Evolutionary conservation across 1,140 invertebrate genomes (phyloP), one percentile per base, ranked within the genome.

Genomic region (Zaprionus taronus): DNA sequence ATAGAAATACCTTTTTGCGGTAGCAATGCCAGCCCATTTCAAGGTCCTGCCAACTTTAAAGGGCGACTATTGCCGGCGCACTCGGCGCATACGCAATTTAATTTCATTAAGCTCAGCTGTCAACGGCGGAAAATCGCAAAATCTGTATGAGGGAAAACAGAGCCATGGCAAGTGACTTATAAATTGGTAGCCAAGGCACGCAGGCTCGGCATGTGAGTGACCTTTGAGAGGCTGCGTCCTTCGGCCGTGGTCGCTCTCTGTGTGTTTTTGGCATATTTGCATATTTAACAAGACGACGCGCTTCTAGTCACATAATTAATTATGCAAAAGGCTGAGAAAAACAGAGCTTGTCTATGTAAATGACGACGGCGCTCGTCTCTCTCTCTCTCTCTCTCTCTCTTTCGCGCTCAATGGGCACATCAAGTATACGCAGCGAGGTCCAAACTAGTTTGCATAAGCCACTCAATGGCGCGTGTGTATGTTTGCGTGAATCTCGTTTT

Each of bases 251-350:
- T 11, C 26, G 64, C 22, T 22, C 63, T 60, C 26, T 61, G 26
- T 77, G 60, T 76, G 72, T 58, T 75, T 77, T 41, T 31, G 28
- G 56, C 68, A 76, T 90, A 89, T 89, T 89, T 89, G 85, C 84
- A 89, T 89, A 89, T 84, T 81, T 89, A 89, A 89, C 84, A 81
- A 89, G 81, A 75, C 81, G 80, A 72, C 83, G 79, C 69, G 69
- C 65, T 69, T 71, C 81, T 69, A 76, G 84, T 81, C 84, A 84
- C 85, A 84, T 89, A 90, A 89, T 89, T 89, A 89, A 89, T 90
- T 89, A 89, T 89, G 84, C 84, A 89, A 89, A 84, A 81, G 84
- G 77, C 79, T 74, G 58, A 72, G 78, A 58, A 65, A 74, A 80
- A 74, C 38, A 67, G 47, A 61, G 53, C 70, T 73, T 73, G 70